Conservation (phyloP, 2,888 invertebrate genomes). For the Endotricha flammealis region DNA sequence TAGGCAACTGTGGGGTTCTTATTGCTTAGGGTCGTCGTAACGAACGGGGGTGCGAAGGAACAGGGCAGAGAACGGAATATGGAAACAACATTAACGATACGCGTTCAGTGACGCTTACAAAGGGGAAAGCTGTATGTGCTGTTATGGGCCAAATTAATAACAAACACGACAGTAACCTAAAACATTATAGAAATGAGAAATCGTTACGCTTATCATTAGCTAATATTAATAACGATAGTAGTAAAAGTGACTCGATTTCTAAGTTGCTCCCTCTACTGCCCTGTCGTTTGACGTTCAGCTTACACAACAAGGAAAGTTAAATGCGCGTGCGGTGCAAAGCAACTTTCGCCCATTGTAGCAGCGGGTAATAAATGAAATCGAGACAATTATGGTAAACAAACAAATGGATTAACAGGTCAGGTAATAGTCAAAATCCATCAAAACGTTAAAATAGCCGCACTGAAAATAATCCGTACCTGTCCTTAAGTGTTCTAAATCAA, state of each 20-base stretch:
- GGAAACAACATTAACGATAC: constrained; percentile 51
- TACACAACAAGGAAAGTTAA: constrained; percentile 77
- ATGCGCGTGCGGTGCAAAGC: constrained; percentile 62
- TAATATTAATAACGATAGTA: constrained; percentile 45
- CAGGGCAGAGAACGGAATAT: constrained; percentile 49
- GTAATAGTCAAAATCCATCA: constrained; percentile 15
- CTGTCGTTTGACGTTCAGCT: constrained; percentile 63
- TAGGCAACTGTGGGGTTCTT: constrained; percentile 43
- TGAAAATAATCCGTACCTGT: constrained; percentile 34
- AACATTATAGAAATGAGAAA: constrained; percentile 20
- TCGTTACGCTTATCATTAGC: constrained; percentile 26
- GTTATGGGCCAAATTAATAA: constrained; percentile 17
- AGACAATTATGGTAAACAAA: constrained; percentile 24
- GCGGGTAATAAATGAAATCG: constrained; percentile 31
- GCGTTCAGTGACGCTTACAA: constrained; percentile 33
- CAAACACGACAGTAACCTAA: neutral
- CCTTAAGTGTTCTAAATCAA: constrained; percentile 41
- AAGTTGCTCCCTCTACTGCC: constrained; percentile 70
- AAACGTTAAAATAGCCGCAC: constrained; percentile 14
- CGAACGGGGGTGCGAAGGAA: constrained; percentile 63
- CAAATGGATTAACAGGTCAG: constrained; percentile 23
- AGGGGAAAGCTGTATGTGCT: constrained; percentile 21
- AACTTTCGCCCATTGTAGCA: constrained; percentile 73
- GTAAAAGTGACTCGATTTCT: constrained; percentile 70
- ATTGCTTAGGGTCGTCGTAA: constrained; percentile 55